A percentile compares a stretch with the other conserved stretches of the same genome.
phyloP scores from a whole-genome alignment of 1,140 invertebrate genomes.

The Drosophila saltans region DNA sequence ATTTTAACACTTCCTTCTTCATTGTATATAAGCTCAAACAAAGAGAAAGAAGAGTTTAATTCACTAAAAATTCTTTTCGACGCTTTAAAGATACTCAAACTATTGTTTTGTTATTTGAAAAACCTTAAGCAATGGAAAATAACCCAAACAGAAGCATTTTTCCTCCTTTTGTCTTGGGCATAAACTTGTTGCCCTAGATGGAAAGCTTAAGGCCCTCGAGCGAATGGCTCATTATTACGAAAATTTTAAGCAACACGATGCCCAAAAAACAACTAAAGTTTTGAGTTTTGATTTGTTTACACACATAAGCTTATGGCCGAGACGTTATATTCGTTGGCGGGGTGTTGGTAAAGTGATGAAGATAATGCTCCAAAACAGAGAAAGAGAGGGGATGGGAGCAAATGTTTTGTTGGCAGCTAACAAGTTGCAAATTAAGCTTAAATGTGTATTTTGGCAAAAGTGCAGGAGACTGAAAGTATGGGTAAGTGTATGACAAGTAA shows the following conservation, averaged over 20 bases:
- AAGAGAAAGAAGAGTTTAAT: too few species aligned
- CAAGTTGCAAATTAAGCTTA: conserved; percentile 80
- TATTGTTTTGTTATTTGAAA: not conserved
- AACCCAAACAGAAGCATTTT: not conserved
- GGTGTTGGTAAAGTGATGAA: not conserved
- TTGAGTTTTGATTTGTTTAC: conserved; percentile 76
- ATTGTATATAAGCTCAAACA: too few species aligned
- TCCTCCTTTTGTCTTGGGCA: conserved; percentile 7
- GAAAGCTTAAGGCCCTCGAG: conserved; percentile 48
- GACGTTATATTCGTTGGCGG: conserved; percentile 9
- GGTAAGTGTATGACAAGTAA: conserved; percentile 18
- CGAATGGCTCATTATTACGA: conserved; percentile 69
- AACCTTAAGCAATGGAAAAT: conserved; percentile 4
- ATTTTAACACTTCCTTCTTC: too few species aligned
- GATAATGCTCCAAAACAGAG: not conserved
- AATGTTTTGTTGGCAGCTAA: conserved; percentile 74
- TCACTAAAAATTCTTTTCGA: too few species aligned
- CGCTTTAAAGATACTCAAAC: not conserved
- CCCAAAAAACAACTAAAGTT: conserved; percentile 52
- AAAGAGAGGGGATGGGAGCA: not conserved
- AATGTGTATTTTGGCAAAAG: conserved; percentile 76
- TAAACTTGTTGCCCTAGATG: conserved; percentile 66
- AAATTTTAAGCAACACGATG: conserved; percentile 52
- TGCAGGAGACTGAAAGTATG: conserved; percentile 32
- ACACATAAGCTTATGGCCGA: conserved; percentile 67